Evolutionary conservation across 2,888 invertebrate species (phyloP), one percentile per base, ranked within the genome.

Genomic region (Meloe dianella): DNA sequence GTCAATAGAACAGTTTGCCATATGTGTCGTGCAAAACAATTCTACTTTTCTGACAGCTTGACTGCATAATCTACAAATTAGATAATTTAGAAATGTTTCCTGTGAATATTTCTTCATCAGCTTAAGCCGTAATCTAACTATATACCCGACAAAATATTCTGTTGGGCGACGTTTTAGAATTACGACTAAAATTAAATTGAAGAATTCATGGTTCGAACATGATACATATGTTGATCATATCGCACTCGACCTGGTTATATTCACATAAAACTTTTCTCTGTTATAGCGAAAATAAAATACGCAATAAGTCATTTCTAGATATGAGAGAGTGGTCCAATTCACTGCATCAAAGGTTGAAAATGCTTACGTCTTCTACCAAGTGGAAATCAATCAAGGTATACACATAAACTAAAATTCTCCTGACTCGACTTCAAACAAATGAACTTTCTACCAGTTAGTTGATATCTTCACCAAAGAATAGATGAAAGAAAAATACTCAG

Each of bases 361-460:
- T 22, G 47, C 22, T 51, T 51, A 51, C 47, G 20, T 51, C 51
- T 22, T 51, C 51, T 51, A 3, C 6, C 5, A 22, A 24, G 22
- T 22, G 51, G 22, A 51, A 22, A 24, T 51, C 51, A 51, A 51
- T 51, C 51, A 12, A 51, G 22, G 8, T 51, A 6, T 51, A 51
- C 22, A 22, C 10, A 24, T 51, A 22, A 51, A 51, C 24, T 51
- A 51, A 22, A 51, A 51, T 12, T 51, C 10, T 51, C 51, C 24
- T 14, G 51, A 24, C 22, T 51, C 24, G 51, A 51, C 51, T 51
- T 24, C 51, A 51, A 51, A 51, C 51, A 51, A 24, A 47, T 9
- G 47, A 20, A 20, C 1, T 20, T 41, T 41, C 17, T 41, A 17
- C 38, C 7, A 4, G 5, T 14, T n/a, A n/a, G n/a, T 38, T 38